These are phyloP conservation scores for Elymnias hypermnestra DNA, from an alignment of 1,140 invertebrate species.

Conservation along the genomic window DNA sequence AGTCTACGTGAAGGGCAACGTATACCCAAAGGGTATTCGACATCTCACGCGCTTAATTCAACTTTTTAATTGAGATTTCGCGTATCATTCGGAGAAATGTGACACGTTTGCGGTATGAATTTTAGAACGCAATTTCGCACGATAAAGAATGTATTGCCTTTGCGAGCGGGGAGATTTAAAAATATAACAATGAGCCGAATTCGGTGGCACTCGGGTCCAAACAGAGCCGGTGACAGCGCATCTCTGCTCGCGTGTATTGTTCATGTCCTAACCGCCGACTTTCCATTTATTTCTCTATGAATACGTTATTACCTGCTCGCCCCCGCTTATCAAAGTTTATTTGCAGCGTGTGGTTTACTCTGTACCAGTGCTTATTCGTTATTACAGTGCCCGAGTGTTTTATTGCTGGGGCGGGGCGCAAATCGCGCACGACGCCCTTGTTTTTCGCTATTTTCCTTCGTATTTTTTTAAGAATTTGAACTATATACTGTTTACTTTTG, in stretches of 20 bases:
- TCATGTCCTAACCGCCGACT: constrained; percentile 71
- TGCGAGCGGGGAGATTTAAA: constrained; percentile 56
- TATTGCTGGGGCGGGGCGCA: constrained; percentile 68
- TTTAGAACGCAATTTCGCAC: constrained; percentile 64
- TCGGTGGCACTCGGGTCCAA: constrained; percentile 35
- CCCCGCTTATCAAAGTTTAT: constrained; percentile 75
- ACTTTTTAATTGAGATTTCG: constrained; percentile 47
- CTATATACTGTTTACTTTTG: constrained; percentile 67
- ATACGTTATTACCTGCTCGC: constrained; percentile 76
- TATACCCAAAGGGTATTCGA: constrained; percentile 26
- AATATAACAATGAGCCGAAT: constrained; percentile 51
- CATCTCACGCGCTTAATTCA: constrained; percentile 40
- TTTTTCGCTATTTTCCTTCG: constrained; percentile 63
- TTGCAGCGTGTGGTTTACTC: constrained; percentile 74
- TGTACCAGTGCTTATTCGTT: constrained; percentile 74
- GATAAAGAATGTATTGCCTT: constrained; percentile 56
- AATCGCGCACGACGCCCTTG: constrained; percentile 64
- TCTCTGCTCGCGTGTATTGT: constrained; percentile 63
- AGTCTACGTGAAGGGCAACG: constrained; percentile 43
- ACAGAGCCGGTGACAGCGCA: constrained; percentile 56
- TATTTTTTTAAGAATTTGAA: constrained; percentile 51
- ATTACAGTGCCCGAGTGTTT: constrained; percentile 73
- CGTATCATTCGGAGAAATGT: constrained; percentile 26
- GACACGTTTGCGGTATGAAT: constrained; percentile 43
- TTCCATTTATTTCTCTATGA: constrained; percentile 76